Evolutionary conservation across 1,140 invertebrate species (phyloP), one percentile per base, ranked within the genome.

Genomic region (Micrasema longulum): DNA sequence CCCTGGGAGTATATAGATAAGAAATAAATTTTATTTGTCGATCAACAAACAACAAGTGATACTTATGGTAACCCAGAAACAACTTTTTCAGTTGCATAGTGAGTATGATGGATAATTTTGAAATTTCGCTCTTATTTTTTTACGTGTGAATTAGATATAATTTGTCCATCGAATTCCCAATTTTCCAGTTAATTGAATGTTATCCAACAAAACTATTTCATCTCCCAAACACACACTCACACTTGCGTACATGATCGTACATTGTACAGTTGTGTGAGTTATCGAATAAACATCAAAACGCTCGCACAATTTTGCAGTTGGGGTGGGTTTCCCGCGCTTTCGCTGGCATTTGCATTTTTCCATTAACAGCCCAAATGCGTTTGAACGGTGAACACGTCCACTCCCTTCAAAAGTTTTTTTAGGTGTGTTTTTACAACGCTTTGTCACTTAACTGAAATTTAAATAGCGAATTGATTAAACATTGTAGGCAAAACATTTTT

Each of bases 261-360:
- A 41, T 60, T 64, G 43, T 64, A 16, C 23, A 64, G 16, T 41
- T 38, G 41, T 14, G 41, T 31, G 60, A 47, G 60, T 64, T 64
- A 64, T 64, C 60, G 60, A 64, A 64, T 64, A 64, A 64, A 64
- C 43, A 64, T 64, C 60, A 64, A 64, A 64, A 45, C 43, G 60
- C 47, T 31, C 41, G 60, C 41, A 23, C 60, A 64, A 64, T 64
- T 63, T 64, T 38, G 38, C 22, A 23, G 22, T 22, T 18, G 60
- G 60, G 60, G 45, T 64, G 43, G 14, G 31, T 64, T 57, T 64
- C 60, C n/a, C 43, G 14, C 63, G 50, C 47, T 23, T 45, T 62
- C 55, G 43, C 36, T 12, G 48, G 66, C 45, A 73, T 73, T 73
- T 73, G 72, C 72, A 73, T 73, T 73, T 73, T 53, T 73, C 72